Base-by-base conservation (phyloP, 2,113 vertebrate genomes). In the Ornithorhynchus anatinus region DNA sequence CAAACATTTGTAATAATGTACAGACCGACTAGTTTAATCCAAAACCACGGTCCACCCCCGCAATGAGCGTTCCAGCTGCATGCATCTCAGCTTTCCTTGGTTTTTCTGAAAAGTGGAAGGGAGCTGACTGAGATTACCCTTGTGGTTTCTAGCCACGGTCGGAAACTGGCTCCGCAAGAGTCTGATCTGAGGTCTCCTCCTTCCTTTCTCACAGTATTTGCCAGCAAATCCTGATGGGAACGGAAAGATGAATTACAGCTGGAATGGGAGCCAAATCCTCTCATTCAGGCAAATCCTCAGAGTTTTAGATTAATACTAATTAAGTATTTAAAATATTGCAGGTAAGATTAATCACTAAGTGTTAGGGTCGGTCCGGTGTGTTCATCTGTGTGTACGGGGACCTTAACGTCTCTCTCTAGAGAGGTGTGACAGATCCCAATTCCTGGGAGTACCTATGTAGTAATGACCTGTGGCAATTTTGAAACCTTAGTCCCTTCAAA, bases 161-260 rank as follows among this genome's bases (percentile, higher is more conserved):
- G 82, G 81, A 80, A 70, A 80, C 80, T 72, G 83, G 83, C 80
- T 87, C 66, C 81, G 79, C 33, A 38, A 37, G 70, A 82, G 79
- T 79, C 57, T 75, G 72, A 73, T 80, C 82, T 75, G 80, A 71
- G 73, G 82, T 84, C 88, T 89, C 85, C 85, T 88, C 84, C 82
- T 77, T 77, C 66, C 66, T 86, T 89, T 90, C 88, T 89, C 84
- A 90, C 80, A 88, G 74, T 80, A 76, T 82, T 71, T 85, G 88
- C 87, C 86, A 89, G 78, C 77, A 84, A 74, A 82, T 86, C 84
- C 79, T 86, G 80, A 84, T 77, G 79, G 87, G 84, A 89, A 89
- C 82, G 81, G 67, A 63, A 67, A 86, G 81, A 84, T 83, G 85
- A 80, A 82, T 89, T 82, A 85, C 81, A 86, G 72, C 81, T 81